Evolutionary conservation across 2,888 invertebrate genomes (phyloP).

Genomic region (Drosophila hawaiiensis): DNA sequence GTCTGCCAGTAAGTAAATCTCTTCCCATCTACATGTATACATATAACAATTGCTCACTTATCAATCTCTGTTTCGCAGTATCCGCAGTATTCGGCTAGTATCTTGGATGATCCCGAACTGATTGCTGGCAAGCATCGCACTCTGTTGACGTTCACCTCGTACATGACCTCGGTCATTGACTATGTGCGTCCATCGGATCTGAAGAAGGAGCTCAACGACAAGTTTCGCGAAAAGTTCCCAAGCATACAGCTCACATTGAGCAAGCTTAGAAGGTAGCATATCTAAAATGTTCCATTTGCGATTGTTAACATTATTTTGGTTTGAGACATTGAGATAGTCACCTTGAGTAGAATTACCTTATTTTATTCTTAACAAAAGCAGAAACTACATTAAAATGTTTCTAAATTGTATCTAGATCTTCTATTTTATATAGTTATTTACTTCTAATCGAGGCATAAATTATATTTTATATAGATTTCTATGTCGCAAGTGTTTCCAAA

Average conservation of each 20-base stretch:
- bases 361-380: neutral
- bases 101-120: conserved; percentile 96
- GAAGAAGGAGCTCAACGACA: conserved; percentile 98
- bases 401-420: neutral
- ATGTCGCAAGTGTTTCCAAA: neutral
- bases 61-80: conserved; percentile 37
- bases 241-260: conserved; percentile 97
- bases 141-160: conserved; percentile 93
- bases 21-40: neutral
- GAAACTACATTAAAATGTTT: neutral
- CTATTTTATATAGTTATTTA: neutral
- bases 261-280: conserved; percentile 94
- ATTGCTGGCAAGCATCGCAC: conserved; percentile 96
- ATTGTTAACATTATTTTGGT: neutral
- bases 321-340: neutral
- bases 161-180: conserved; percentile 98
- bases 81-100: conserved; percentile 91
- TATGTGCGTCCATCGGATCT: conserved; percentile 97
- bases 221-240: conserved; percentile 97
- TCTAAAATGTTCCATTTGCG: neutral
- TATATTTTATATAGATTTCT: neutral
- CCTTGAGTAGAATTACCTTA: neutral
- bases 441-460: neutral
- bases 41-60: neutral
- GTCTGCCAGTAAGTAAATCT: conserved; percentile 68